Evolutionary conservation across 2,113 vertebrate species (phyloP).

Genomic region (Indicator maculatus): DNA sequence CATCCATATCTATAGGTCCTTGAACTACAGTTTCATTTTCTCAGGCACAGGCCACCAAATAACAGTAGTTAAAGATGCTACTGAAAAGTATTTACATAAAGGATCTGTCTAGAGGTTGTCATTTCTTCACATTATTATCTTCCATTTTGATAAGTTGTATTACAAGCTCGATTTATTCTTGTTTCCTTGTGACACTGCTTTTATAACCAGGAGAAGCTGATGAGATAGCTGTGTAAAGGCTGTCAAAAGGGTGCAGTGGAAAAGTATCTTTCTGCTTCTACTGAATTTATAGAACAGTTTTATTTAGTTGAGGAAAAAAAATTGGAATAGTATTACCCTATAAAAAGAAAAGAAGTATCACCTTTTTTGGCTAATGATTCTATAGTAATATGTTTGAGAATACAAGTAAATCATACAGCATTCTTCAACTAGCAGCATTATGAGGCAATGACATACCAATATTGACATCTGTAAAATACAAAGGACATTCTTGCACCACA

Average conservation of each 20-base stretch:
- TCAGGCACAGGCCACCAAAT: background rate
- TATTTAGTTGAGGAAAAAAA: background rate
- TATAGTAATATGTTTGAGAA: background rate
- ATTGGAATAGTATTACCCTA: background rate
- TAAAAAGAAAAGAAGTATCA: background rate
- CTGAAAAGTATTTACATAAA: slow-evolving; percentile 48
- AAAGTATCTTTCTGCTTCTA: background rate
- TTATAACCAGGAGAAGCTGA: slow-evolving; percentile 9
- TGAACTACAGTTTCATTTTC: background rate
- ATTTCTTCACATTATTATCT: slow-evolving; percentile 51
- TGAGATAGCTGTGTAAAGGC: slow-evolving; percentile 27
- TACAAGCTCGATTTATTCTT: slow-evolving; percentile 9
- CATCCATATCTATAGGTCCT: background rate
- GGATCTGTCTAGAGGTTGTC: slow-evolving; percentile 45
- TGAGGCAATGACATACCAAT: slow-evolving; percentile 8
- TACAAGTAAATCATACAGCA: background rate
- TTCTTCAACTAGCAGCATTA: background rate
- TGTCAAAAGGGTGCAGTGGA: background rate
- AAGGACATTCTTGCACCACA: background rate
- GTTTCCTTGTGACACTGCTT: slow-evolving; percentile 30
- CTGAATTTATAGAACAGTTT: slow-evolving; percentile 1
- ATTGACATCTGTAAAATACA: slow-evolving; percentile 4
- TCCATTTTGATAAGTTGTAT: slow-evolving; percentile 28
- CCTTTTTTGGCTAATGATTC: background rate
- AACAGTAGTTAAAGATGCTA: slow-evolving; percentile 14